Evolutionary conservation across 2,888 invertebrate species (phyloP).

Genomic region (Eupithecia abbreviata): DNA sequence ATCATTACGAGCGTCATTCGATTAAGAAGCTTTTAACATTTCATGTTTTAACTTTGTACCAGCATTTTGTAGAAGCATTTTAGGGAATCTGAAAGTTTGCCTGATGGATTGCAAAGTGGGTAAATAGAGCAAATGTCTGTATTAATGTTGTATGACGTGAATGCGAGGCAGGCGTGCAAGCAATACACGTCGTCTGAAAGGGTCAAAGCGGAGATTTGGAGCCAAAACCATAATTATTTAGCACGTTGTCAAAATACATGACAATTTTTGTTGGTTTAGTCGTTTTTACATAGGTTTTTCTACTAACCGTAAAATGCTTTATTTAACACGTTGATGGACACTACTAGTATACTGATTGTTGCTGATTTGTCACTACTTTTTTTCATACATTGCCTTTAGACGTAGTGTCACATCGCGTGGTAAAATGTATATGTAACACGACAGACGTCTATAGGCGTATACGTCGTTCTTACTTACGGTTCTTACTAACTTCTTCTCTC

Average conservation of each 20-base stretch:
- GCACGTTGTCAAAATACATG: not conserved
- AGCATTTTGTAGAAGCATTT: not conserved
- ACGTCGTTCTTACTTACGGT: no score
- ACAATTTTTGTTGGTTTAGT: not conserved
- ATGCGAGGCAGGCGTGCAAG: not conserved
- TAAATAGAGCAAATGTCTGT: not conserved
- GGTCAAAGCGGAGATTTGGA: not conserved
- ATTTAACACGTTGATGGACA: no score
- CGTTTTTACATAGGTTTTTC: not conserved
- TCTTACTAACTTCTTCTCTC: not conserved
- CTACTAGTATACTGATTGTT: no score
- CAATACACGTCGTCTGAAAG: no score
- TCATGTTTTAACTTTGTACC: constrained; percentile 6
- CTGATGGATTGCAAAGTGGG: not conserved
- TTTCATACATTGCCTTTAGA: no score
- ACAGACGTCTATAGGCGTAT: no score
- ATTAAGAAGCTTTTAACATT: constrained; percentile 20
- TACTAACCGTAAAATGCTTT: not conserved
- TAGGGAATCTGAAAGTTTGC: not conserved
- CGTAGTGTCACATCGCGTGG: no score
- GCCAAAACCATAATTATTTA: not conserved
- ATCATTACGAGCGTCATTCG: constrained; percentile 13
- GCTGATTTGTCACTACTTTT: no score
- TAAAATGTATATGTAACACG: no score
- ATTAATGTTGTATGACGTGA: not conserved